phyloP scores from a whole-genome alignment of 2,797 vertebrate genomes.

The Graptemys geographica region DNA sequence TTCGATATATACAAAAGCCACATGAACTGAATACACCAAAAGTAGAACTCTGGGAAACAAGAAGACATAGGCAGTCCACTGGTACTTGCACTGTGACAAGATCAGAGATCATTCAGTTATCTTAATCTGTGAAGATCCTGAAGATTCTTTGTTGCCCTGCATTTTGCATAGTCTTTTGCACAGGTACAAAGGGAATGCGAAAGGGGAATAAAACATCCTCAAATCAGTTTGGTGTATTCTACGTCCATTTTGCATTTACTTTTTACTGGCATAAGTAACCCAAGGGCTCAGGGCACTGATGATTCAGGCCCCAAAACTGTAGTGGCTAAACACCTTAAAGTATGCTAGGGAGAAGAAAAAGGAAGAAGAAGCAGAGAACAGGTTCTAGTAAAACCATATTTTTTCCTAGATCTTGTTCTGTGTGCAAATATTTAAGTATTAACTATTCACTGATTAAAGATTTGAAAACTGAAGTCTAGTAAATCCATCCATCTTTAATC shows the following conservation, averaged over 20 bases:
- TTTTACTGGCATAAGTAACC: background rate
- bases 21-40: background rate
- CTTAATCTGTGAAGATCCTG: background rate
- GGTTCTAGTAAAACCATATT: background rate
- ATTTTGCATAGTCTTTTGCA: background rate
- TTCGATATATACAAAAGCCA: background rate
- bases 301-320: background rate
- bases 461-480: constrained; percentile 43
- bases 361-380: background rate
- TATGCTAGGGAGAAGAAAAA: background rate
- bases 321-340: background rate
- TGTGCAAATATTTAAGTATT: constrained; percentile 33
- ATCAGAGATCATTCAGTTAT: background rate
- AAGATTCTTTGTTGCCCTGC: background rate
- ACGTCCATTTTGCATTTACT: background rate
- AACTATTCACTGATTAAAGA: constrained; percentile 39
- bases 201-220: background rate
- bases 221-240: background rate
- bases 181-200: background rate
- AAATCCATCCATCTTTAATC: constrained; percentile 66
- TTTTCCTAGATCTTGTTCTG: background rate
- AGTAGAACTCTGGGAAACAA: background rate
- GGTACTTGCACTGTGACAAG: background rate
- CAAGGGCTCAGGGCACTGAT: background rate
- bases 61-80: background rate